Evolutionary conservation across 2,888 invertebrate genomes (phyloP).

Genomic region (Spialia ferax): DNA sequence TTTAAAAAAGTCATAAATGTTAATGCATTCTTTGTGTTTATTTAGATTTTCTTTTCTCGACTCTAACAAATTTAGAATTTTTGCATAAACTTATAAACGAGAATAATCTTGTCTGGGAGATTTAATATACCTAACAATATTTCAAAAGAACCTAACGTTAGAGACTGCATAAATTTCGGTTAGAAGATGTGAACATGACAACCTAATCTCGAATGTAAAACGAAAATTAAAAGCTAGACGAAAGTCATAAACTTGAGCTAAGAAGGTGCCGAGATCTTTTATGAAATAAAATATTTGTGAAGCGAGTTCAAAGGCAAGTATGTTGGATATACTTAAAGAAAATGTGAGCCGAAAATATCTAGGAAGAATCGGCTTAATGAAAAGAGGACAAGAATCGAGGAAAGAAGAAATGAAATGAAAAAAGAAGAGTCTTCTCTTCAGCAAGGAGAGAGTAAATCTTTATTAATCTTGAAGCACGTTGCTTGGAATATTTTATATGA

Average conservation of each 20-base stretch:
- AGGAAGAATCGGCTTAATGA: too few species aligned
- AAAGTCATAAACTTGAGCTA: slow-evolving; percentile 4
- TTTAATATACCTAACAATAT: not conserved
- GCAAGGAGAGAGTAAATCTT: too few species aligned
- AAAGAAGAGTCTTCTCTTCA: too few species aligned
- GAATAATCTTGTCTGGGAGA: not conserved
- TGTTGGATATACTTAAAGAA: not conserved
- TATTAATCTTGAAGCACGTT: too few species aligned
- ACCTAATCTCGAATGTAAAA: slow-evolving; percentile 5
- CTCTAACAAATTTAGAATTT: not conserved
- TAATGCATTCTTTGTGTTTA: not conserved
- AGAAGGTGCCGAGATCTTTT: slow-evolving; percentile 10
- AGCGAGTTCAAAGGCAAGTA: slow-evolving; percentile 7
- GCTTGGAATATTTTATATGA: too few species aligned
- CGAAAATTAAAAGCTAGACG: slow-evolving; percentile 16
- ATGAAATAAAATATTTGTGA: not conserved
- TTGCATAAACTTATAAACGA: not conserved
- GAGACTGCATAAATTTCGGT: slow-evolving; percentile 6
- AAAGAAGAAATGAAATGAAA: too few species aligned
- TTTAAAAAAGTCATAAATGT: slow-evolving; percentile 3
- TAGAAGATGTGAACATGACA: slow-evolving; percentile 8
- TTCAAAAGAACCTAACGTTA: not conserved
- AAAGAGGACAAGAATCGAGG: too few species aligned
- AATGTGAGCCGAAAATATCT: too few species aligned
- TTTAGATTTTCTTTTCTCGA: not conserved